A percentile compares a stretch with the other conserved stretches of the same genome.
These are phyloP conservation scores for Onchidella celtica DNA, from an alignment of 2,888 invertebrate species.

Conservation along the genomic window DNA sequence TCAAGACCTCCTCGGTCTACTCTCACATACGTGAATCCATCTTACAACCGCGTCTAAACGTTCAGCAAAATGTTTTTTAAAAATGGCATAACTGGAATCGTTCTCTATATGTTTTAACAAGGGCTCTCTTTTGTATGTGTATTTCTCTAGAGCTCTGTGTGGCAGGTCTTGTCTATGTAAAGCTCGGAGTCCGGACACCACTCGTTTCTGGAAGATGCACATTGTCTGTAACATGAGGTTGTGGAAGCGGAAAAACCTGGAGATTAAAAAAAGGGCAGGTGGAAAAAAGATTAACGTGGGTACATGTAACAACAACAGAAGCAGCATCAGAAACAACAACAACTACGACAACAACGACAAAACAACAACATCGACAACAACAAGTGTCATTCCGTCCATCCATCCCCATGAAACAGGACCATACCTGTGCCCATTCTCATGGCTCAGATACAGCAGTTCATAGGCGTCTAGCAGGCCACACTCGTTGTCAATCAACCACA, in stretches of 20 bases:
- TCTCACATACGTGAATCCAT: slow-evolving; percentile 25
- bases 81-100: slow-evolving; percentile 9
- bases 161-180: not conserved
- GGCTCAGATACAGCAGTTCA: slow-evolving; percentile 70
- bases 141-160: slow-evolving; percentile 14
- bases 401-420: too few relatives aligned
- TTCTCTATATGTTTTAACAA: not conserved
- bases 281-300: not conserved
- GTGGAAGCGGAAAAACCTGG: slow-evolving; percentile 40
- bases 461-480: slow-evolving; percentile 80
- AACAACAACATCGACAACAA: too few relatives aligned
- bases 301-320: too few relatives aligned
- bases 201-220: slow-evolving; percentile 40
- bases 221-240: slow-evolving; percentile 37
- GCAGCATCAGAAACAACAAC: too few relatives aligned
- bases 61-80: slow-evolving; percentile 10
- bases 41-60: slow-evolving; percentile 13
- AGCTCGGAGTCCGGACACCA: not conserved
- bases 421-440: slow-evolving; percentile 6
- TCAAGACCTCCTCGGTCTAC: not conserved
- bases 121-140: not conserved
- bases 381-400: too few relatives aligned
- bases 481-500: slow-evolving; percentile 81
- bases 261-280: not conserved
- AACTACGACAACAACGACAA: too few relatives aligned